Evolutionary conservation across 1,140 invertebrate species (phyloP), one percentile per base, ranked within the genome.

Genomic region (Formica exsecta): DNA sequence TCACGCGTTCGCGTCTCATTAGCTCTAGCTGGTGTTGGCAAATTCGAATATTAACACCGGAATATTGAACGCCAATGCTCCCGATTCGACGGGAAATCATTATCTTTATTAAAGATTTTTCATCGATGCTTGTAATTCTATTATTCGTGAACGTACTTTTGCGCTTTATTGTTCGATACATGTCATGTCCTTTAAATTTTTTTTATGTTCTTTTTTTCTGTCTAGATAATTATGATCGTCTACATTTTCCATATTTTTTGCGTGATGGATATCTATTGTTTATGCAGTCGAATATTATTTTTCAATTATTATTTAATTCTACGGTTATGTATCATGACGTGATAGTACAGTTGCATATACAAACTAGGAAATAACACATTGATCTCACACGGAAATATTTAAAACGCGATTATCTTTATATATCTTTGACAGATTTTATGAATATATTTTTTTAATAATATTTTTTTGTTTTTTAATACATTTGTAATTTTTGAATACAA

Each of bases 111-210:
- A 32, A 57, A 3, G 13, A 65, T 65, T 68, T 80, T 80, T 68
- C 32, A 65, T 51, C 64, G 62, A n/a, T 68, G 64, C 62, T 80
- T 44, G 64, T 80, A 41, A 80, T 80, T 68, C 32, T 38, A 22
- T 80, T 80, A 80, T 68, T n/a, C 22, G 76, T 62, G 32, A 38
- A 77, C 38, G 74, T 77, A 64, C 44, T 79, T 77, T 64, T 59
- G 48, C 25, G 29, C n/a, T 79, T 80, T 79, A 36, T 80, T 68
- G 32, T 68, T n/a, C n/a, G 41, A 48, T 65, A 25, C 22, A n/a
- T n/a, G 61, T 16, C 16, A 44, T 79, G 65, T 66, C 61, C 22
- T 66, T 16, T 22, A 7, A 66, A 59, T 13, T n/a, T 66, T 25
- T 9, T 8, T 13, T 3, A 11, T 2, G 1, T 44, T 44, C 1